phyloP scores from a whole-genome alignment of 2,888 invertebrate genomes.

The Alitta virens region DNA sequence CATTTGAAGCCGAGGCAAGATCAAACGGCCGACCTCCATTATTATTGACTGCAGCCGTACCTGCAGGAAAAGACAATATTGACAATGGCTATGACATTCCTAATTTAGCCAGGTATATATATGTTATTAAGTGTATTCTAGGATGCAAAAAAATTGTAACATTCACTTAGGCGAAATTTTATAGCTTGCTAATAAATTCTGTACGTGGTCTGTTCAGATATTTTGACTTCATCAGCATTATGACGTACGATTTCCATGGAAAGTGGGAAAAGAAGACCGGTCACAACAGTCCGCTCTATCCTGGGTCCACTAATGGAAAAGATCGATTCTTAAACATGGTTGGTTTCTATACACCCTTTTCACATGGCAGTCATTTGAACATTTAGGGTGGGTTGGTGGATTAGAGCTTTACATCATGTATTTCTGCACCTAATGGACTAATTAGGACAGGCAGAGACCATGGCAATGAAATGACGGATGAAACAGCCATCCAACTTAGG shows the following conservation, averaged over 20 bases:
- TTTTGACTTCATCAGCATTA: slow-evolving; percentile 27
- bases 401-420: no score
- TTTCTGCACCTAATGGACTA: no score
- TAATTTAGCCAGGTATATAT: slow-evolving; percentile 3
- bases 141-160: no score
- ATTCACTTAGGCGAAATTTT: no score
- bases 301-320: slow-evolving; percentile 2
- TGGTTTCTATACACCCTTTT: no score
- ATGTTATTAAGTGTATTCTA: no score
- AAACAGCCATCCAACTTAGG: no score
- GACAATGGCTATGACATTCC: slow-evolving; percentile 23
- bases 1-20: slow-evolving; percentile 22
- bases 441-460: no score
- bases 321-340: slow-evolving; percentile 25
- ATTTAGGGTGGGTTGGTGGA: no score
- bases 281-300: slow-evolving; percentile 28
- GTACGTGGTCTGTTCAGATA: slow-evolving; percentile 14
- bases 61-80: slow-evolving; percentile 26
- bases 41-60: slow-evolving; percentile 27
- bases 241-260: slow-evolving; percentile 31
- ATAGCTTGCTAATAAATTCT: no score
- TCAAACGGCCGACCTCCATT: slow-evolving; percentile 14
- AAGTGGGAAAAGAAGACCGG: slow-evolving; percentile 30
- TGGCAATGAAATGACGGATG: no score
- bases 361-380: no score